A percentile compares a stretch with the other conserved stretches of the same genome.
phyloP scores from a whole-genome alignment of 2,797 vertebrate species.

The Manis pentadactyla region DNA sequence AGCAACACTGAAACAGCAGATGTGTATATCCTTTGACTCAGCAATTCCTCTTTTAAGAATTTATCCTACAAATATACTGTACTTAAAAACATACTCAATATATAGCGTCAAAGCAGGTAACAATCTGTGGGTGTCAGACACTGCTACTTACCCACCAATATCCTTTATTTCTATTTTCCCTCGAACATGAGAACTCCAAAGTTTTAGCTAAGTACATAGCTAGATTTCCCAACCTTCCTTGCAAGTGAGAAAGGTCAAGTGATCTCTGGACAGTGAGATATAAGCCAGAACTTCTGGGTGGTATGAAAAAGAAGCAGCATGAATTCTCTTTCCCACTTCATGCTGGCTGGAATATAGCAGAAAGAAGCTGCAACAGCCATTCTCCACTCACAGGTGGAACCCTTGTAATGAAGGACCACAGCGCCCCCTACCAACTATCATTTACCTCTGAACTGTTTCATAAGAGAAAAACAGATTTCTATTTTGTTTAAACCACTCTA shows the following conservation, averaged over 20 bases:
- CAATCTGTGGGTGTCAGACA: background rate
- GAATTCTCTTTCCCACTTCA: background rate
- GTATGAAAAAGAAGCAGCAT: background rate
- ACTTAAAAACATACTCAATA: background rate
- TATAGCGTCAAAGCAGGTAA: background rate
- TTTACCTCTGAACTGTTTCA: background rate
- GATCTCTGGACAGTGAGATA: background rate
- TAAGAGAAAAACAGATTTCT: background rate
- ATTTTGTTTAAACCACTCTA: constrained; percentile 16
- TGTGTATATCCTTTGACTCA: background rate
- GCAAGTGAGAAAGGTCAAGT: background rate
- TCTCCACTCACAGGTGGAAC: background rate
- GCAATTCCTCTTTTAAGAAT: constrained; percentile 27
- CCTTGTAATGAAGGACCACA: background rate
- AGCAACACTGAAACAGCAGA: background rate
- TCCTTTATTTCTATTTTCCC: background rate
- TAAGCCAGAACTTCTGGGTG: background rate
- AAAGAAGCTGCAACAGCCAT: background rate
- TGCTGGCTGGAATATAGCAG: background rate
- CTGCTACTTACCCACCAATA: background rate
- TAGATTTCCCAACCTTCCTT: background rate
- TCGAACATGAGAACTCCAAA: constrained; percentile 9
- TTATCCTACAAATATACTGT: constrained; percentile 23
- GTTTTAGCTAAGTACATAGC: background rate
- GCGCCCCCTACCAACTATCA: background rate